These are phyloP conservation scores for Cephus pulcher DNA, from an alignment of 2,888 invertebrate species.

Conservation along the genomic window DNA sequence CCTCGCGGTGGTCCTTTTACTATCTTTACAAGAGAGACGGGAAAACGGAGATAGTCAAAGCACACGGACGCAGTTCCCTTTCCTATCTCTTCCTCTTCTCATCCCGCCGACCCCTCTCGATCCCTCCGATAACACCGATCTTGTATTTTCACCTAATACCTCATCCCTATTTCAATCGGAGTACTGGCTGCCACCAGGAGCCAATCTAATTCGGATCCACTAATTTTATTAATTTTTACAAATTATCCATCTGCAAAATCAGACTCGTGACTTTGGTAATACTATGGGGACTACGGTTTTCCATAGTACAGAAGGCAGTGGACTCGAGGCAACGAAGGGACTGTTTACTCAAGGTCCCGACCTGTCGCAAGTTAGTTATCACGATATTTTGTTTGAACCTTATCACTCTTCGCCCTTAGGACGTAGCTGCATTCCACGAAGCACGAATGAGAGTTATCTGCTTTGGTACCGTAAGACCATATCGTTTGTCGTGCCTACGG, in stretches of 20 bases:
- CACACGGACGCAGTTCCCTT: not conserved
- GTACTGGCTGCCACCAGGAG: too few species aligned
- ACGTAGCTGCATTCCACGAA: constrained; percentile 21
- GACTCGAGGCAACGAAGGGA: not conserved
- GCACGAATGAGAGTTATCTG: constrained; percentile 16
- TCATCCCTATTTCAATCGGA: too few species aligned
- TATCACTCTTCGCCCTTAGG: constrained; percentile 31
- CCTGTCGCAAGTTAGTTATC: constrained; percentile 44
- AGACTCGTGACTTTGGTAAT: too few species aligned
- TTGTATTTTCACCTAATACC: too few species aligned
- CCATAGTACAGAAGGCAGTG: too few species aligned
- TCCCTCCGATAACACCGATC: too few species aligned
- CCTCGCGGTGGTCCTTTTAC: not conserved
- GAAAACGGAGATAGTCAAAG: not conserved
- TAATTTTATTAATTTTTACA: too few species aligned
- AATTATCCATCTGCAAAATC: too few species aligned
- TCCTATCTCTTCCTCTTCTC: not conserved
- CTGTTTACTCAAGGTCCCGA: constrained; percentile 23
- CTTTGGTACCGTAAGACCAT: constrained; percentile 40
- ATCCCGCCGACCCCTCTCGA: too few species aligned
- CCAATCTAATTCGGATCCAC: too few species aligned
- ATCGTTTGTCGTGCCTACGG: constrained; percentile 48
- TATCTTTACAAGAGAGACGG: not conserved
- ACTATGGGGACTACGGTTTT: too few species aligned
- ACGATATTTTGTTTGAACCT: constrained; percentile 41